Evolutionary conservation across 2,113 vertebrate genomes (phyloP).

Genomic region (Semicossyphus pulcher): DNA sequence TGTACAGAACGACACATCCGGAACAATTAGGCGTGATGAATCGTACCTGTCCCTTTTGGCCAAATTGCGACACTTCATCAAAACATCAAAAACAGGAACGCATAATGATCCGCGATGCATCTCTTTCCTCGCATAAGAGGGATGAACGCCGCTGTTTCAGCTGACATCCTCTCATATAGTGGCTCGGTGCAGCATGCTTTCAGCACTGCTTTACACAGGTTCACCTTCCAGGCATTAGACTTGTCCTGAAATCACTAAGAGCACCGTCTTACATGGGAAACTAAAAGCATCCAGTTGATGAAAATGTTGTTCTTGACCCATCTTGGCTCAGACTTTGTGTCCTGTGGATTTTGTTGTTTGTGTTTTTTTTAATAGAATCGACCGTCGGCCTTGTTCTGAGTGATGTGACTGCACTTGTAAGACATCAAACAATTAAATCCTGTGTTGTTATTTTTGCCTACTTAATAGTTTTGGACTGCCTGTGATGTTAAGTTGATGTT

Average conservation of each 20-base stretch:
- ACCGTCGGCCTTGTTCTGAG: constrained; percentile 44
- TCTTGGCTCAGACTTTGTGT: constrained; percentile 5
- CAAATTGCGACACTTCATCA: constrained; percentile 68
- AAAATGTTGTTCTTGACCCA: constrained; percentile 26
- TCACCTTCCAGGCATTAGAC: not conserved
- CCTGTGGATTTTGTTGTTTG: constrained; percentile 21
- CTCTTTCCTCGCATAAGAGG: constrained; percentile 38
- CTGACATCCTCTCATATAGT: constrained; percentile 21
- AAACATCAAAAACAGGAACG: constrained; percentile 72
- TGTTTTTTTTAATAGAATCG: constrained; percentile 25
- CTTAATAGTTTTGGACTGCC: constrained; percentile 13
- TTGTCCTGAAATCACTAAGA: constrained; percentile 29
- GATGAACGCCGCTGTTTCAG: constrained; percentile 17
- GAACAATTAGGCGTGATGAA: constrained; percentile 75
- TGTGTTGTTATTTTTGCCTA: constrained; percentile 2
- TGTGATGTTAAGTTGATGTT: constrained; percentile 16
- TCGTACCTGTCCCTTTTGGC: constrained; percentile 70
- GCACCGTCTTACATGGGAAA: constrained; percentile 12
- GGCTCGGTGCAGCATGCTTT: constrained; percentile 7
- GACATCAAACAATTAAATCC: constrained; percentile 7
- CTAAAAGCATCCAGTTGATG: constrained; percentile 23
- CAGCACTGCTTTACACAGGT: not conserved
- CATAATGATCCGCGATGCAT: constrained; percentile 62
- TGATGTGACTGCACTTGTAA: constrained; percentile 37
- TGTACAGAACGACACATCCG: constrained; percentile 59